phyloP scores from a whole-genome alignment of 2,888 invertebrate species.

The Torymus texanus region DNA sequence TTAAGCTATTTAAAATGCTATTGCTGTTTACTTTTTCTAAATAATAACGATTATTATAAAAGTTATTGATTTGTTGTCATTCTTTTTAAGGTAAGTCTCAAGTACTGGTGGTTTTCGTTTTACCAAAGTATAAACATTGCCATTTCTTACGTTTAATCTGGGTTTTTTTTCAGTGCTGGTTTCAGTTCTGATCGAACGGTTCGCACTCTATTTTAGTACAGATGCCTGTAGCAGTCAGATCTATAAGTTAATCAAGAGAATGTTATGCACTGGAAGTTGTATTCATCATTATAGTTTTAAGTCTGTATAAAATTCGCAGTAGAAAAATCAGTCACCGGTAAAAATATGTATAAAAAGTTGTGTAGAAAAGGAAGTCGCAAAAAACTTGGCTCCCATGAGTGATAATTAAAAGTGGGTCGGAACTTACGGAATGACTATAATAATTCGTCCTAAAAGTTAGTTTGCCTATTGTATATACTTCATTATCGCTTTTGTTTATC shows the following conservation, averaged over 20 bases:
- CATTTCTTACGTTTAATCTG: constrained; percentile 16
- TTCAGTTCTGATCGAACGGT: no score
- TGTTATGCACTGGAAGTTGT: constrained; percentile 21
- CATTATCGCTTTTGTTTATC: no score
- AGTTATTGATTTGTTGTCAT: constrained; percentile 11
- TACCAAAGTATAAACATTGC: constrained; percentile 6
- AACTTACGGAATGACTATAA: constrained; percentile 52
- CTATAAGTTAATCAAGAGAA: constrained; percentile 25
- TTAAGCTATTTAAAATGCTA: constrained; percentile 31
- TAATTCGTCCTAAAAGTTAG: constrained; percentile 32
- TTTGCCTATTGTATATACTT: constrained; percentile 21
- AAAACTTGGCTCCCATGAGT: constrained; percentile 34
- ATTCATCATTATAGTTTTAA: constrained; percentile 18
- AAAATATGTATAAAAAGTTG: constrained; percentile 41
- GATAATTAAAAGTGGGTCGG: constrained; percentile 52
- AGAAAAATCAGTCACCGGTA: constrained; percentile 54
- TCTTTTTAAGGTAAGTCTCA: constrained; percentile 34
- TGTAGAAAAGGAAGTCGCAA: constrained; percentile 32
- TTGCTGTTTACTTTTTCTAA: constrained; percentile 36
- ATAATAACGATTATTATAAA: constrained; percentile 30
- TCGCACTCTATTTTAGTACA: constrained; percentile 18
- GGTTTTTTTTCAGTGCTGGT: not conserved
- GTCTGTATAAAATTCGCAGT: constrained; percentile 39
- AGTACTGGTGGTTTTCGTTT: constrained; percentile 24
- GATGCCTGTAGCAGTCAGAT: constrained; percentile 16